Conservation (phyloP, 2,888 invertebrate genomes). For the Drosophila anceps region DNA sequence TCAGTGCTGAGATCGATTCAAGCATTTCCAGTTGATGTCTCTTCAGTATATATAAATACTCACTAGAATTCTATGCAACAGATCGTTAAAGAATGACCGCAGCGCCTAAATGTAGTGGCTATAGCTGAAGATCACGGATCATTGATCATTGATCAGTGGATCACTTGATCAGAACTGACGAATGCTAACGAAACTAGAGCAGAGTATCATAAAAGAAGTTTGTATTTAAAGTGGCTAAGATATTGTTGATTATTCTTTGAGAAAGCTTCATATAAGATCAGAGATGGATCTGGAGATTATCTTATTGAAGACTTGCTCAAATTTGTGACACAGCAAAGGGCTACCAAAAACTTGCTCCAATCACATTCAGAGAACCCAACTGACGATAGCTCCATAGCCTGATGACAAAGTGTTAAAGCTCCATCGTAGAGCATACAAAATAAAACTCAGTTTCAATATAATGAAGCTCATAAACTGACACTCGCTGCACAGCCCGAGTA, state of each 20-base stretch:
- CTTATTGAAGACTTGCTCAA: background rate
- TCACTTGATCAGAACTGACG: no score
- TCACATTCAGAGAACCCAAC: no score
- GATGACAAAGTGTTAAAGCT: constrained; percentile 29
- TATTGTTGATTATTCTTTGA: no score
- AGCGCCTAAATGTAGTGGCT: no score
- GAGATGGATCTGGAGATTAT: background rate
- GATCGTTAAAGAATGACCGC: background rate
- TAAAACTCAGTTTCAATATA: constrained; percentile 54
- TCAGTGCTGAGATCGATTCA: background rate
- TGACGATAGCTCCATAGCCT: background rate
- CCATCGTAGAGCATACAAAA: constrained; percentile 20
- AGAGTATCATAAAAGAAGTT: background rate
- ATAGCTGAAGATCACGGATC: background rate
- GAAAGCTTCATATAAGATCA: background rate
- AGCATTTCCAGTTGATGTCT: background rate
- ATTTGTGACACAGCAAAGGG: background rate
- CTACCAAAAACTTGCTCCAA: no score
- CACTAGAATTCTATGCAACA: background rate
- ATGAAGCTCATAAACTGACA: constrained; percentile 78
- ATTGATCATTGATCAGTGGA: no score
- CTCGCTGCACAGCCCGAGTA: constrained; percentile 44
- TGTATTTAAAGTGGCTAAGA: no score
- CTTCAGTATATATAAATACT: background rate
- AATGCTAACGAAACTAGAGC: background rate